A percentile compares a stretch with the other conserved stretches of the same genome.
phyloP scores from a whole-genome alignment of 1,140 invertebrate genomes.

The Coboldia fuscipes region DNA sequence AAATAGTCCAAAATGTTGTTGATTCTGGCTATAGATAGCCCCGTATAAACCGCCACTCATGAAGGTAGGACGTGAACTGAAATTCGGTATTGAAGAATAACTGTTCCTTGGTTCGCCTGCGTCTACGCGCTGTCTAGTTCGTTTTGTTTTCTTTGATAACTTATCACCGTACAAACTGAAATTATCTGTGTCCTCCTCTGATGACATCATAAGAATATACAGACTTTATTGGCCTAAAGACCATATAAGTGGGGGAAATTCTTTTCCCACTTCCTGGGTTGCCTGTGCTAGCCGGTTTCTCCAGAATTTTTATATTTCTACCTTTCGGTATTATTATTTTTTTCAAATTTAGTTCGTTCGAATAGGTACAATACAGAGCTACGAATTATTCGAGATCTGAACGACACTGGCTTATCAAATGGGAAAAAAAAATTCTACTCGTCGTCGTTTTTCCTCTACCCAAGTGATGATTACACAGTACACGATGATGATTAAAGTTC shows the following conservation, averaged over 20 bases:
- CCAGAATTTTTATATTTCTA: too few relatives aligned
- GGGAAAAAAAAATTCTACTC: too few relatives aligned
- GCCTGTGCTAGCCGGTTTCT: too few relatives aligned
- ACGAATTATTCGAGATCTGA: too few relatives aligned
- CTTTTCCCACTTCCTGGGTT: not conserved
- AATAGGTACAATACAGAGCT: too few relatives aligned
- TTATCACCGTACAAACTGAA: slow-evolving; percentile 77
- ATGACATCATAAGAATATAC: slow-evolving; percentile 74
- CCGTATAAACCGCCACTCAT: slow-evolving; percentile 63
- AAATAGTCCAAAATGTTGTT: slow-evolving; percentile 49
- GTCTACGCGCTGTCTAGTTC: slow-evolving; percentile 83
- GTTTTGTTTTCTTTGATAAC: slow-evolving; percentile 72
- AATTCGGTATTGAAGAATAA: slow-evolving; percentile 72
- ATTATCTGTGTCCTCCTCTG: slow-evolving; percentile 77
- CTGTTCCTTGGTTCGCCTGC: slow-evolving; percentile 81
- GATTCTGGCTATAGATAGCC: slow-evolving; percentile 48
- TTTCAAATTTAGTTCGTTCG: too few relatives aligned
- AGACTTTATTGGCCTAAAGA: slow-evolving; percentile 37
- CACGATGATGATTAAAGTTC: too few relatives aligned
- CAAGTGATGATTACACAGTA: too few relatives aligned
- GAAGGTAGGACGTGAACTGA: slow-evolving; percentile 62
- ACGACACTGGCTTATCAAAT: too few relatives aligned
- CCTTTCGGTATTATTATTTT: too few relatives aligned
- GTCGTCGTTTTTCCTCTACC: too few relatives aligned
- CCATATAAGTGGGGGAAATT: slow-evolving; percentile 16